Base-by-base conservation (phyloP, 2,797 vertebrate species). In the Mallotus villosus region DNA sequence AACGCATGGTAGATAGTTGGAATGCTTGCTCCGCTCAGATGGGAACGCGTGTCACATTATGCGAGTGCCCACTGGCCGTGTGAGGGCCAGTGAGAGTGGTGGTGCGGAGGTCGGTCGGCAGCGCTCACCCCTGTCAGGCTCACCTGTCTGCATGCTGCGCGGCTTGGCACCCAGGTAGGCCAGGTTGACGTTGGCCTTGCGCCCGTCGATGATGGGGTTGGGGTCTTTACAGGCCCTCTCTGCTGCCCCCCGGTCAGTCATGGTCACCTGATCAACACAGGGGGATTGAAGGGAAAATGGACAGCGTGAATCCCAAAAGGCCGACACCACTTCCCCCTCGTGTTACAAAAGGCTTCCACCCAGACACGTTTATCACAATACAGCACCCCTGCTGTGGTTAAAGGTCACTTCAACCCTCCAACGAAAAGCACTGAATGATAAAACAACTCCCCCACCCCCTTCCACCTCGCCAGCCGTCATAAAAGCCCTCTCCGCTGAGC, bases 111-210 rank as follows among this genome's bases (percentile, higher is more conserved):
- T 22, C 24, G 29, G 17, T 37, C 11, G 32, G 34, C 41, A 25
- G 17, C 61, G 3, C 68, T 67, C 57, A 27, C 19, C 46, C 7
- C 3, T 3, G 19, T 62, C 7, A 1, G 57, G 16, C 95, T 94
- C 89, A 98, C 97, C 97, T 68, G 96, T 93, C 86, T 99, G 97
- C 82, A 98, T 91, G 87, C 94, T 97, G 78, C 97, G 93, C 0
- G 97, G 97, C 86, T 99, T 99, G 80, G 97, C 97, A 5, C 97
- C 97, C 85, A 98, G 90, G 87, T 98, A 99, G 0, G 97, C 97
- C 85, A 98, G 90, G 92, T 99, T 99, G 81, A 99, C 97, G 0
- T 99, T 98, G 46, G 97, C 97, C 86, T 99, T 99, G 78, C 97
- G 94, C 79, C 97, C 97, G 8, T 99, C 97, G 0, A 99, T 99